Evolutionary conservation across 2,888 invertebrate species (phyloP).

Genomic region (Cheilosia urbana): DNA sequence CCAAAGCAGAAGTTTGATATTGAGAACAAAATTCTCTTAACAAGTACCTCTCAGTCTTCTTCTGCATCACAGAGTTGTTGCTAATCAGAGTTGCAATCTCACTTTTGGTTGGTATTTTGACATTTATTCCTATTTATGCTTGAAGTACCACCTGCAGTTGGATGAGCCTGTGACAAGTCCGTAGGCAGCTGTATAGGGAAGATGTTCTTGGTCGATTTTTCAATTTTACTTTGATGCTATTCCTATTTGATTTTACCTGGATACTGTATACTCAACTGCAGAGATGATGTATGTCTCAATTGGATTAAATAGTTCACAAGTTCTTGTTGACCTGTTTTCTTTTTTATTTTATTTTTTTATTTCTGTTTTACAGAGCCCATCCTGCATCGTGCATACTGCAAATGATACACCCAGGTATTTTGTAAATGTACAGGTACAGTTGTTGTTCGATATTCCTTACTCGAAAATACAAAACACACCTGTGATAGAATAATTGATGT

Average conservation of each 20-base stretch:
- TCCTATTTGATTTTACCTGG: slow-evolving; percentile 23
- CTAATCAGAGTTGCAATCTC: neutral
- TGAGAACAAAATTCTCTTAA: too few species aligned
- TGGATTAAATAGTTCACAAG: slow-evolving; percentile 52
- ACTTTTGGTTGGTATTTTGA: neutral
- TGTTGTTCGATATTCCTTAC: slow-evolving; percentile 28
- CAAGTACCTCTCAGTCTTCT: too few species aligned
- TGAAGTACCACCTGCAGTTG: neutral
- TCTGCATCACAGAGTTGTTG: neutral
- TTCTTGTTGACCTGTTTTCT: slow-evolving; percentile 49
- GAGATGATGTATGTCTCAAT: slow-evolving; percentile 41
- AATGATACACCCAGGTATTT: slow-evolving; percentile 18
- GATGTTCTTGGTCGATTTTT: slow-evolving; percentile 50
- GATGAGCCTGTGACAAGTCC: neutral
- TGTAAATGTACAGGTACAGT: neutral
- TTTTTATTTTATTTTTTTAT: neutral
- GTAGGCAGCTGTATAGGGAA: slow-evolving; percentile 6
- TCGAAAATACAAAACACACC: slow-evolving; percentile 52
- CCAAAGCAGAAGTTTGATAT: too few species aligned
- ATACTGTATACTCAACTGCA: slow-evolving; percentile 44
- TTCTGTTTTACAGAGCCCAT: neutral
- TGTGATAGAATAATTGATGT: slow-evolving; percentile 73
- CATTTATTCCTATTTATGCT: neutral
- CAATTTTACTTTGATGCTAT: slow-evolving; percentile 46
- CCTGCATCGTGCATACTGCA: slow-evolving; percentile 30